Percentiles rank a stretch among this genome's conserved stretches.
Evolutionary conservation across 1,140 invertebrate genomes (phyloP).

Genomic region (Streblospio benedicti): DNA sequence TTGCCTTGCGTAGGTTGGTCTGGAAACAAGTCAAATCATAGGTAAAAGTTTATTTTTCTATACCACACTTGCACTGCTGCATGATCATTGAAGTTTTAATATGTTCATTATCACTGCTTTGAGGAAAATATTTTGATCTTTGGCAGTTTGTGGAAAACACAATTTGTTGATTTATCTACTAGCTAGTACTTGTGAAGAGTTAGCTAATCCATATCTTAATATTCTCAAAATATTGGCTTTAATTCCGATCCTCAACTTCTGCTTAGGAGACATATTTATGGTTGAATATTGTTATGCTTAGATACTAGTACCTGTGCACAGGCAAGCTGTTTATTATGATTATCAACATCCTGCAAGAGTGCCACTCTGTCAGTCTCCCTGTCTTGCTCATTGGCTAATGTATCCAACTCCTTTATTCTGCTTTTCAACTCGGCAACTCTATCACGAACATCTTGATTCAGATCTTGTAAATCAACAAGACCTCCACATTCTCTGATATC

Average conservation of each 20-base stretch:
- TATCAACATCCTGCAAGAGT: conserved; percentile 39
- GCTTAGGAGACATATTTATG: no score
- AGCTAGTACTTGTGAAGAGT: no score
- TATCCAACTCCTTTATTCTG: conserved; percentile 43
- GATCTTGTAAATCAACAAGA: conserved; percentile 31
- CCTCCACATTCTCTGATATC: conserved; percentile 39
- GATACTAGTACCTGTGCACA: no score
- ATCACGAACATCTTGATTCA: conserved; percentile 34
- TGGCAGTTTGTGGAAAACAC: no score
- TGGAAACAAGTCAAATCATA: conserved; percentile 28
- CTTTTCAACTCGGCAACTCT: conserved; percentile 34
- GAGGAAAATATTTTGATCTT: no score
- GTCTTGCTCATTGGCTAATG: conserved; percentile 52
- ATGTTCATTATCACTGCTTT: no score
- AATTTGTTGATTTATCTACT: no score
- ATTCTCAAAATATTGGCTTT: no score
- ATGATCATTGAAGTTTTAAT: neutral
- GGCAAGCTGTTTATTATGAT: conserved; percentile 34
- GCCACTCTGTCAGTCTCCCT: conserved; percentile 55
- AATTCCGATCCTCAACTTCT: no score
- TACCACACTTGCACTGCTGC: neutral
- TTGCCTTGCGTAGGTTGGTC: conserved; percentile 40
- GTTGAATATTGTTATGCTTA: no score
- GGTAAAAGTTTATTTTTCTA: conserved; percentile 7
- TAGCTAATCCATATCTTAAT: no score